Percentiles rank a stretch among this genome's conserved stretches.
These are phyloP conservation scores for Drosophila putrida DNA, from an alignment of 2,888 invertebrate species.

Conservation along the genomic window DNA sequence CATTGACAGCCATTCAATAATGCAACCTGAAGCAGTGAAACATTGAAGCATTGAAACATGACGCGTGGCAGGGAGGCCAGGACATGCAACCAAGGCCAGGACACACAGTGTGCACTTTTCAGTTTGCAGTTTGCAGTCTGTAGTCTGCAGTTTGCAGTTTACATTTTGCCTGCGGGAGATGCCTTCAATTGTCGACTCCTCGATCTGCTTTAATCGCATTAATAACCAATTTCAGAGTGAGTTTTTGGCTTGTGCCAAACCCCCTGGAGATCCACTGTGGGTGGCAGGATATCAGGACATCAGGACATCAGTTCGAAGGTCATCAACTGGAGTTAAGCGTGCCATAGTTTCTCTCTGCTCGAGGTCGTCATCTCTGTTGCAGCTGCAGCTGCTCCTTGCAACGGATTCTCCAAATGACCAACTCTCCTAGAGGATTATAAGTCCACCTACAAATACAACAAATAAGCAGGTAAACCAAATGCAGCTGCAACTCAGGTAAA, in stretches of 20 bases:
- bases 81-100: constrained; percentile 30
- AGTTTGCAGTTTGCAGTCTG: not conserved
- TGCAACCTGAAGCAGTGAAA: constrained; percentile 58
- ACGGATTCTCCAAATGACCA: constrained; percentile 55
- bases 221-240: constrained; percentile 45
- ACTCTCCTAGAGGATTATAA: not conserved
- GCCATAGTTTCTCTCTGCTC: constrained; percentile 21
- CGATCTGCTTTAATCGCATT: constrained; percentile 63
- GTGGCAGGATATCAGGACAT: constrained; percentile 34
- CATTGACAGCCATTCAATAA: constrained; percentile 50
- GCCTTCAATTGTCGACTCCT: constrained; percentile 12
- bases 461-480: constrained; percentile 1
- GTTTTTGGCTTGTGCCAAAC: constrained; percentile 64
- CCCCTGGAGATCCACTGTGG: constrained; percentile 52
- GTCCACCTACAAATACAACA: no score
- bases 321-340: constrained; percentile 28
- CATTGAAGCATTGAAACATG: constrained; percentile 39
- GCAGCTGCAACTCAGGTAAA: constrained; percentile 22
- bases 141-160: no score
- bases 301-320: constrained; percentile 24
- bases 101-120: constrained; percentile 27
- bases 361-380: constrained; percentile 9
- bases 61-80: constrained; percentile 71
- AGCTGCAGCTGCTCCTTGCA: constrained; percentile 28
- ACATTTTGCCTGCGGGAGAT: constrained; percentile 34